These are phyloP conservation scores for Poecile montanus DNA, from an alignment of 2,797 vertebrate species.

Conservation along the genomic window DNA sequence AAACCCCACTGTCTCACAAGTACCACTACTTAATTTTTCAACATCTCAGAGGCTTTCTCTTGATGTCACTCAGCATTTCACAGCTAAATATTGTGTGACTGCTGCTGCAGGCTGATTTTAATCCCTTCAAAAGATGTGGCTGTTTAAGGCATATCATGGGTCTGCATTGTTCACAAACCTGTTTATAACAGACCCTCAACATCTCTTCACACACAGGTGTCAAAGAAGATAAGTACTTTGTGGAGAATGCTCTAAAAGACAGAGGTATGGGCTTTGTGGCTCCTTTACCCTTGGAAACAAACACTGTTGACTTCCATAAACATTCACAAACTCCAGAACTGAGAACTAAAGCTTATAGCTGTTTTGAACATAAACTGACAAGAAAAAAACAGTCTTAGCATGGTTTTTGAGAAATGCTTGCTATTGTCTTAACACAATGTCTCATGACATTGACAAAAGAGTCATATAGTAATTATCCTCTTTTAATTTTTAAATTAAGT, in stretches of 20 bases:
- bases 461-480: background rate
- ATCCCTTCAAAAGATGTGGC: background rate
- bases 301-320: background rate
- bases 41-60: background rate
- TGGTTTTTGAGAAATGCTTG: background rate
- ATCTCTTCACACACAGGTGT: background rate
- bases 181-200: background rate
- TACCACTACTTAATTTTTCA: background rate
- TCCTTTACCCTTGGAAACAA: background rate
- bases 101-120: background rate
- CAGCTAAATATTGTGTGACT: background rate
- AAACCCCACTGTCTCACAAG: background rate
- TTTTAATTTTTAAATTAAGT: conserved; percentile 9
- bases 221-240: background rate
- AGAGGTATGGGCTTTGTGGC: background rate
- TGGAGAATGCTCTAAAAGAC: background rate
- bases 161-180: background rate
- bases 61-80: background rate
- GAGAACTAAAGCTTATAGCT: background rate
- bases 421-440: background rate
- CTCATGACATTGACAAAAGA: background rate
- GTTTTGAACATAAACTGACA: background rate
- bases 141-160: background rate
- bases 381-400: background rate
- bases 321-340: background rate